A percentile compares a stretch with the other conserved stretches of the same genome.
These are phyloP conservation scores for Erythrocercus mccallii DNA, from an alignment of 2,113 vertebrate genomes.

Conservation along the genomic window DNA sequence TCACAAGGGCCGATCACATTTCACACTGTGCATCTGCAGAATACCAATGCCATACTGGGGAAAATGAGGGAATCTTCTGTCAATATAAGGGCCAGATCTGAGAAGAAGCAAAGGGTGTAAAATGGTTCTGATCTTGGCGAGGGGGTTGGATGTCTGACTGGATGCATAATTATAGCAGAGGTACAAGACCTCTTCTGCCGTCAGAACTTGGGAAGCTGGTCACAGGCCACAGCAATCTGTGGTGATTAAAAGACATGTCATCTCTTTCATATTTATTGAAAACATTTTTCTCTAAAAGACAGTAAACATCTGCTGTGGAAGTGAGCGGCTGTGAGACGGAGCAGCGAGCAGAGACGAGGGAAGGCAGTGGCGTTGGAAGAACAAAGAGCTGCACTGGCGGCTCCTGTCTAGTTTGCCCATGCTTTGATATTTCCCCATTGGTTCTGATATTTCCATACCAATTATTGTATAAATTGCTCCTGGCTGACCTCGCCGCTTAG, in stretches of 20 bases:
- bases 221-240: constrained; percentile 5
- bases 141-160: constrained; percentile 34
- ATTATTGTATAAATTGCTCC: constrained; percentile 51
- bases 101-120: constrained; percentile 19
- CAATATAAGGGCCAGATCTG: constrained; percentile 28
- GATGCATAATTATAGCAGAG: constrained; percentile 47
- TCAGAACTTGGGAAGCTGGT: constrained; percentile 20
- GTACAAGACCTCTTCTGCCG: constrained; percentile 33
- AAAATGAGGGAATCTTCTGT: not conserved
- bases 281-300: constrained; percentile 35
- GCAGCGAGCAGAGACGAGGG: not conserved
- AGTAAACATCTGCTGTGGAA: constrained; percentile 47
- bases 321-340: not conserved
- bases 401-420: constrained; percentile 13
- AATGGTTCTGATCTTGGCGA: constrained; percentile 49
- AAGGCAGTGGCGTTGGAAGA: constrained; percentile 33
- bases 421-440: constrained; percentile 62
- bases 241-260: constrained; percentile 58
- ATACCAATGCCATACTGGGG: not conserved
- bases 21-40: not conserved
- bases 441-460: constrained; percentile 54
- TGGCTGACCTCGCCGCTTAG: constrained; percentile 50
- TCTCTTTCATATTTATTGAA: constrained; percentile 56
- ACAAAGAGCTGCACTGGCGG: constrained; percentile 31
- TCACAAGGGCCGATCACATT: constrained; percentile 7